A percentile compares a stretch with the other conserved stretches of the same genome.
Conservation (phyloP, 1,140 invertebrate species). For the Lasioglossum albipes region DNA sequence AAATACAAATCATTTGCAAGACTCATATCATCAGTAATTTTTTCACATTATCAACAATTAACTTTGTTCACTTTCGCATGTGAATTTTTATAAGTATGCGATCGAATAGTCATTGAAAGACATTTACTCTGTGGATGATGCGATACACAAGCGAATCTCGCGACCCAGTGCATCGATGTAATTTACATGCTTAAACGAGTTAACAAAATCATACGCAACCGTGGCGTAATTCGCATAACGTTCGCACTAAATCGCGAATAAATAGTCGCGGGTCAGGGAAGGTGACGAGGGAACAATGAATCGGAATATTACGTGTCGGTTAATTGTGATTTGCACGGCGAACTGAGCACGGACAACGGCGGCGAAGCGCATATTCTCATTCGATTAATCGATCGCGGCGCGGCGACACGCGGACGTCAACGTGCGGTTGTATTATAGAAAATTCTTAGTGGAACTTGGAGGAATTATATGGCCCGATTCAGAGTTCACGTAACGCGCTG, state of each 20-base stretch:
- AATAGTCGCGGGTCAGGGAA: conserved; percentile 16
- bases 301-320: conserved; percentile 19
- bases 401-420: neutral
- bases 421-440: neutral
- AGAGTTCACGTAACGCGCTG: neutral
- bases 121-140: neutral
- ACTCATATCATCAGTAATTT: no score
- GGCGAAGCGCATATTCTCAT: neutral
- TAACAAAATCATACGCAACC: neutral
- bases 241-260: neutral
- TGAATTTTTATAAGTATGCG: no score
- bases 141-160: neutral
- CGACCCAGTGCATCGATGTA: neutral
- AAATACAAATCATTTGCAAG: no score
- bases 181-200: conserved; percentile 15
- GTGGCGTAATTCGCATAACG: conserved; percentile 17
- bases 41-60: no score
- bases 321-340: conserved; percentile 24
- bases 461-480: neutral
- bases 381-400: conserved; percentile 21
- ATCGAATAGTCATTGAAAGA: neutral
- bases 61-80: no score
- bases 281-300: conserved; percentile 14
- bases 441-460: neutral
- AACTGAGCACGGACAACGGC: conserved; percentile 10